phyloP scores from a whole-genome alignment of 2,888 invertebrate genomes.

The Lycaena phlaeas region DNA sequence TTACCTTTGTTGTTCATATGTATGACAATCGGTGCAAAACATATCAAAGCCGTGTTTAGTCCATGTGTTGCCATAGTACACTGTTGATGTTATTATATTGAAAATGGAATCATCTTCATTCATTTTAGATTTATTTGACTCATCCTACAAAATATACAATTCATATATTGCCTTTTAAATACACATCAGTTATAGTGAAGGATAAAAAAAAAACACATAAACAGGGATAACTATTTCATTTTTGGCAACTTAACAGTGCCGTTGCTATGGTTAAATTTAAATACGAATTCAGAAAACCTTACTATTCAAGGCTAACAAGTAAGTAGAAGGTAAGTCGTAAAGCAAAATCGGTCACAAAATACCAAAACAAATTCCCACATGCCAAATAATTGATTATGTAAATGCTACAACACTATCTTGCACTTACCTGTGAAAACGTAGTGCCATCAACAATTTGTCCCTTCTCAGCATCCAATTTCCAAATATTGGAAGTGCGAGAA shows the following conservation, averaged over 20 bases:
- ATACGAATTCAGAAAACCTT: conserved; percentile 9
- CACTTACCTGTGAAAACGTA: conserved; percentile 68
- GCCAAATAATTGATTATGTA: conserved; percentile 18
- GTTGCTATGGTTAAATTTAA: conserved; percentile 4
- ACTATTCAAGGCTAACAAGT: conserved; percentile 20
- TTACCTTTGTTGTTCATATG: conserved; percentile 67
- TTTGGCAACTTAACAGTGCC: no score
- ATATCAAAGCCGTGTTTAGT: conserved; percentile 77
- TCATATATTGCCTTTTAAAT: neutral
- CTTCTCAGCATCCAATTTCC: conserved; percentile 85
- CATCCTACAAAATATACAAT: conserved; percentile 41
- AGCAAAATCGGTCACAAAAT: neutral
- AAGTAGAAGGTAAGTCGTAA: conserved; percentile 10
- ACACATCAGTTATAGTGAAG: neutral
- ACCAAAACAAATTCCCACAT: conserved; percentile 6
- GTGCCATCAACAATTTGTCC: conserved; percentile 81
- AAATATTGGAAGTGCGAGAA: conserved; percentile 86
- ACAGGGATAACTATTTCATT: neutral
- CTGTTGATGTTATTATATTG: conserved; percentile 82
- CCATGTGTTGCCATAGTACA: conserved; percentile 78
- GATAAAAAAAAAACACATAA: neutral
- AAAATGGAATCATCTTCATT: conserved; percentile 80
- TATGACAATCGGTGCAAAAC: conserved; percentile 76
- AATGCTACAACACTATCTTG: conserved; percentile 13
- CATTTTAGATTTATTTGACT: conserved; percentile 48